A percentile compares a stretch with the other conserved stretches of the same genome.
phyloP scores from a whole-genome alignment of 2,797 vertebrate genomes.

The Furcifer pardalis region DNA sequence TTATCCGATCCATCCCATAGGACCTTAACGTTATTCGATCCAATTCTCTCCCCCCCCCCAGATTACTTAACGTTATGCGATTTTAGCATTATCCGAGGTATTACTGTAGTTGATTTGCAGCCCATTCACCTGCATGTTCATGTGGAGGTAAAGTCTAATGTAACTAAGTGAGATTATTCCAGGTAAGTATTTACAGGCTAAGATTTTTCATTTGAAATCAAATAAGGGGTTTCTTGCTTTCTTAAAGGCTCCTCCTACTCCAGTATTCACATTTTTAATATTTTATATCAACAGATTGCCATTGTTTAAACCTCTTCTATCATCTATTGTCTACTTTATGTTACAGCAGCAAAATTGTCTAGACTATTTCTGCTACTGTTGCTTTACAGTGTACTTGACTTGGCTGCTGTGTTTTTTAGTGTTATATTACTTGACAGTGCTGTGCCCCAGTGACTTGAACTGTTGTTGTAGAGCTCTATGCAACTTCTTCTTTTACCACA shows the following conservation, averaged over 20 bases:
- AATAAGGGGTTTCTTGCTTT: conserved; percentile 73
- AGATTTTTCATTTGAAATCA: conserved; percentile 75
- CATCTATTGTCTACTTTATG: conserved; percentile 76
- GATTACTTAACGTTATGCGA: too few species aligned
- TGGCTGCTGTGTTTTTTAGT: conserved; percentile 78
- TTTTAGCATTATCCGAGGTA: too few species aligned
- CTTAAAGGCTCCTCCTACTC: conserved; percentile 44
- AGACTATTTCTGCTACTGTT: conserved; percentile 78
- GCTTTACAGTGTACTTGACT: conserved; percentile 77
- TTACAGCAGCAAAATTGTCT: conserved; percentile 80
- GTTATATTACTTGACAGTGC: conserved; percentile 76
- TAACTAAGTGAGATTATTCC: neutral
- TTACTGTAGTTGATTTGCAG: conserved; percentile 24
- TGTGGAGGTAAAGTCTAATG: neutral
- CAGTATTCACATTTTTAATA: conserved; percentile 71
- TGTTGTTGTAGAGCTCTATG: conserved; percentile 80
- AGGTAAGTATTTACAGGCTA: neutral
- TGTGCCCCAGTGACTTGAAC: conserved; percentile 78
- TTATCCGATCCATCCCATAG: too few species aligned
- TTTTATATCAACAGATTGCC: conserved; percentile 77
- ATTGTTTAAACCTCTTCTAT: conserved; percentile 85
- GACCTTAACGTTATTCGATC: too few species aligned
- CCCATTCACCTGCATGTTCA: neutral
- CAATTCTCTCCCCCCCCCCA: too few species aligned
- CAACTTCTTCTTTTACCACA: conserved; percentile 77